A percentile compares a stretch with the other conserved stretches of the same genome.
These are phyloP conservation scores for Trinectes maculatus DNA, from an alignment of 2,113 vertebrate species.

Conservation along the genomic window DNA sequence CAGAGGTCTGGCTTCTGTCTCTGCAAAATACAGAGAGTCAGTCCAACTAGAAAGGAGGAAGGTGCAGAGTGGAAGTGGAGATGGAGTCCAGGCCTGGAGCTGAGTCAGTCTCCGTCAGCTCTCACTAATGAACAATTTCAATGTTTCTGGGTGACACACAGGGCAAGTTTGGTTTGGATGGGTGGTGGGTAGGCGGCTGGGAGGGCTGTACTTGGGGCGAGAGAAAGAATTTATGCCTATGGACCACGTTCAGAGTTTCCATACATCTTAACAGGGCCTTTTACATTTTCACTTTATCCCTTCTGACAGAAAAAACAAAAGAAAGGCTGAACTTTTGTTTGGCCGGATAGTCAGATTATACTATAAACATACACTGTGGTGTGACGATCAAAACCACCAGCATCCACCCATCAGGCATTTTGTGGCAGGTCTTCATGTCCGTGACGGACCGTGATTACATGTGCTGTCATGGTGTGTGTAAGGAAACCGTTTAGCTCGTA, in stretches of 20 bases:
- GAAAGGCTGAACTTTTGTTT: slow-evolving; percentile 20
- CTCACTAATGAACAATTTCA: slow-evolving; percentile 59
- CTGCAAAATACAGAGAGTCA: slow-evolving; percentile 20
- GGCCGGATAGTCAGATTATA: slow-evolving; percentile 6
- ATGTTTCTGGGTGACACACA: slow-evolving; percentile 53
- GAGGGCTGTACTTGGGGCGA: slow-evolving; percentile 8
- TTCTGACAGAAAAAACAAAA: slow-evolving; percentile 12
- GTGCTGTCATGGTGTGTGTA: background rate
- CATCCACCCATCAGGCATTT: slow-evolving; percentile 10
- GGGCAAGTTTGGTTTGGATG: slow-evolving; percentile 21
- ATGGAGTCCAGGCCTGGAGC: slow-evolving; percentile 64
- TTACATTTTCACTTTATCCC: slow-evolving; percentile 13
- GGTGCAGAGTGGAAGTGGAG: slow-evolving; percentile 33
- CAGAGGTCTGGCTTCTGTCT: slow-evolving; percentile 72
- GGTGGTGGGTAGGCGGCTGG: slow-evolving; percentile 1
- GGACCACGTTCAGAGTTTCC: slow-evolving; percentile 20
- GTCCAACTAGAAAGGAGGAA: slow-evolving; percentile 10
- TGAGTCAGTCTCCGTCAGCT: slow-evolving; percentile 33
- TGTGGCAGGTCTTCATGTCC: slow-evolving; percentile 11
- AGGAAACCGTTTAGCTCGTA: background rate
- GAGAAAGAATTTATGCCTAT: slow-evolving; percentile 10
- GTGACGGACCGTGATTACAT: background rate
- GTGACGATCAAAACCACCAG: slow-evolving; percentile 32
- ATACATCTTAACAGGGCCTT: slow-evolving; percentile 24
- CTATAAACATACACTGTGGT: slow-evolving; percentile 26